Conservation (phyloP, 2,888 invertebrate genomes). For the Campoplex nolae region DNA sequence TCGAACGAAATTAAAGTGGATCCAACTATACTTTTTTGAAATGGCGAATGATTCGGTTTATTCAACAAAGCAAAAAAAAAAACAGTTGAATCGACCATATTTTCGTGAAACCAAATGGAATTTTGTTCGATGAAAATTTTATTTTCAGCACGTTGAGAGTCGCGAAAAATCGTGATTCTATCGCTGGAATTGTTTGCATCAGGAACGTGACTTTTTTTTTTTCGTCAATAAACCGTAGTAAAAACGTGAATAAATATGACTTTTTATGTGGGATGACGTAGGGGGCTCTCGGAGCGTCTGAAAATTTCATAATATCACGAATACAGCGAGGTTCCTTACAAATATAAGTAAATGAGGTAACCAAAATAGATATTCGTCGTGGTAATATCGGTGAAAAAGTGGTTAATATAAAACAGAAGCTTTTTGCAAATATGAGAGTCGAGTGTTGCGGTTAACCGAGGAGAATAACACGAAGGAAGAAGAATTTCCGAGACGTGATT, state of each 20-base stretch:
- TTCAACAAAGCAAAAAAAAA: too few species aligned
- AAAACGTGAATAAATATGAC: neutral
- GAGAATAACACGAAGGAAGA: conserved; percentile 38
- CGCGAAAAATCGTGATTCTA: neutral
- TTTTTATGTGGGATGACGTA: neutral
- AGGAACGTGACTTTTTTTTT: neutral
- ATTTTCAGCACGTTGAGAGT: too few species aligned
- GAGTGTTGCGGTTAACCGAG: conserved; percentile 15
- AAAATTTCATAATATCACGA: neutral
- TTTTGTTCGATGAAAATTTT: too few species aligned
- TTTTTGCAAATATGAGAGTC: neutral
- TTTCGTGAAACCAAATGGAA: too few species aligned
- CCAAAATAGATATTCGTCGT: neutral
- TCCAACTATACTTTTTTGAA: too few species aligned
- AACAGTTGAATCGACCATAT: too few species aligned
- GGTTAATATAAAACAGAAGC: neutral
- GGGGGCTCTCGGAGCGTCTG: neutral
- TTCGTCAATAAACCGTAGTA: neutral
- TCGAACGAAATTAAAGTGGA: too few species aligned
- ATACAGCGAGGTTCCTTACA: neutral
- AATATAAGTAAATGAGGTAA: neutral
- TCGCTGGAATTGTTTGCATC: neutral
- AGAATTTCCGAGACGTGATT: conserved; percentile 57
- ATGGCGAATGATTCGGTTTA: too few species aligned
- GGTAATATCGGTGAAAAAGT: neutral